These are phyloP conservation scores for Pimpla rufipes DNA, from an alignment of 2,888 invertebrate genomes.

Conservation along the genomic window DNA sequence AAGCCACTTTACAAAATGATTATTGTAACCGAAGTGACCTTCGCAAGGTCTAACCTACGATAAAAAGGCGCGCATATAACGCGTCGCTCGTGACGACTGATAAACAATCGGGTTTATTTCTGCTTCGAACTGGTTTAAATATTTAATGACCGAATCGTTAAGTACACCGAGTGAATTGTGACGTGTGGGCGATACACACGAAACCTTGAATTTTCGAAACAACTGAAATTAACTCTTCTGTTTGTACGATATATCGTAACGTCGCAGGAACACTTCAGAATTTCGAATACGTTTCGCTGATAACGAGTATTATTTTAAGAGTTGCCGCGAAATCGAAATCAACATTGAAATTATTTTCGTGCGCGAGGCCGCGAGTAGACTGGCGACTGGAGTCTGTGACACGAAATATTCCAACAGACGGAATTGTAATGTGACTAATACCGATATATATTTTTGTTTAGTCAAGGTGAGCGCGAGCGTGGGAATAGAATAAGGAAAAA, in stretches of 20 bases:
- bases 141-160: not conserved
- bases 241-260: not conserved
- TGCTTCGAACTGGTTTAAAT: not conserved
- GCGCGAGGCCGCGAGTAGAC: not conserved
- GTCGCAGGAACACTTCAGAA: not conserved
- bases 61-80: not conserved
- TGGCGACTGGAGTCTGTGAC: not conserved
- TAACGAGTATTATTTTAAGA: conserved; percentile 48
- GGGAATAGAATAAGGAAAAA: conserved; percentile 3
- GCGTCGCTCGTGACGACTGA: not conserved
- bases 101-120: not conserved
- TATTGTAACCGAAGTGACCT: not conserved
- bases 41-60: not conserved
- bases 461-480: not conserved
- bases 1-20: not conserved
- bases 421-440: not conserved
- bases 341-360: conserved; percentile 27
- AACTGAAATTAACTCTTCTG: not conserved
- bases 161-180: not conserved
- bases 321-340: conserved; percentile 4
- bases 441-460: not conserved
- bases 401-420: not conserved
- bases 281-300: conserved; percentile 15
- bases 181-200: not conserved
- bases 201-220: not conserved